Evolutionary conservation across 2,113 vertebrate species (phyloP).

Genomic region (Proterorhinus semilunaris): DNA sequence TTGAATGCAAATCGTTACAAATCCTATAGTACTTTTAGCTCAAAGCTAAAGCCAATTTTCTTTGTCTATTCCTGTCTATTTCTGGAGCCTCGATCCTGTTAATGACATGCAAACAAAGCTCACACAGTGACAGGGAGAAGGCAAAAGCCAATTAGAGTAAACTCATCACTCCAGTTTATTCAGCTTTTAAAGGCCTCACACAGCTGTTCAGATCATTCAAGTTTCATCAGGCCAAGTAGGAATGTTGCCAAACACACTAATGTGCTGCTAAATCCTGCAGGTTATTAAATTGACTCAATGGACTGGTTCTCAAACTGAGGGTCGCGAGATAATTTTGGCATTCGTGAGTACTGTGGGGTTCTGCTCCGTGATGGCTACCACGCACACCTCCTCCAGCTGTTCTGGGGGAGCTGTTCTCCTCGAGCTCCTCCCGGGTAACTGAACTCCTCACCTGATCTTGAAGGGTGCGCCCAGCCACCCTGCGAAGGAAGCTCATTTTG

Average conservation of each 20-base stretch:
- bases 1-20: constrained; percentile 32
- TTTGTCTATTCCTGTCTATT: constrained; percentile 60
- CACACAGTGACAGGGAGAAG: constrained; percentile 1
- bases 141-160: constrained; percentile 18
- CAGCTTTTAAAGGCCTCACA: not conserved
- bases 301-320: too few relatives aligned
- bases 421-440: too few relatives aligned
- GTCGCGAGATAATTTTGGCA: too few relatives aligned
- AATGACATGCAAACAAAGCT: constrained; percentile 35
- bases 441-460: too few relatives aligned
- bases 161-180: constrained; percentile 37
- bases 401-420: too few relatives aligned
- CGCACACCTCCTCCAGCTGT: too few relatives aligned
- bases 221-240: not conserved
- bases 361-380: too few relatives aligned
- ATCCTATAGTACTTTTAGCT: constrained; percentile 40
- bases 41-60: constrained; percentile 58
- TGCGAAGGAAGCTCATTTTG: too few relatives aligned
- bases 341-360: too few relatives aligned
- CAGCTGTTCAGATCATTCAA: not conserved
- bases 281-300: not conserved
- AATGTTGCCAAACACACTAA: not conserved
- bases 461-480: too few relatives aligned
- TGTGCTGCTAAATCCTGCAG: not conserved
- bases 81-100: constrained; percentile 36